Base-by-base conservation (phyloP, 2,113 vertebrate species). In the Cryptotis parvus region DNA sequence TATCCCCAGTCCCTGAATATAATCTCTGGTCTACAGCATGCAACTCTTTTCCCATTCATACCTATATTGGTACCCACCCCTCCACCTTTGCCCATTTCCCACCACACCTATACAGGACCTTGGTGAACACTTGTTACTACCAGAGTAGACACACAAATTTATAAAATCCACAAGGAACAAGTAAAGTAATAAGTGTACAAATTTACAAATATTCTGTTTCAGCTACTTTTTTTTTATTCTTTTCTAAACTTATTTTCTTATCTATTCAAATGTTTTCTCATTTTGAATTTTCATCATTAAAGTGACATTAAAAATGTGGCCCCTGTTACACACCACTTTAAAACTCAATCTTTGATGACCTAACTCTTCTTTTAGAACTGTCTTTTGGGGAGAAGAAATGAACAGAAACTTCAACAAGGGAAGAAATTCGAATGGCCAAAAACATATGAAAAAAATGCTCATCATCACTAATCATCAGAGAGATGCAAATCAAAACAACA, bases 141-240 rank as follows among this genome's bases (percentile, higher is more conserved):
- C 61, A 24, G 9, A 78, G 27, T 9, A 88, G 90, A 85, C 45
- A 63, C 1, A 81, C 15, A 63, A 58, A 27, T 14, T n/a, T 55
- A 37, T 35, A 61, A 9, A 66, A 45, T 74, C 52, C 77, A 27
- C 35, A 74, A 45, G 24, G 58, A 72, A 76, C 84, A 49, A 49
- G 43, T 10, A 49, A 49, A 14, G 45, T n/a, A 49, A 49, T 68
- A 70, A 91, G 70, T 18, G 65, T 82, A 65, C 22, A 78, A 82
- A 74, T 5, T 75, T 82, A 65, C 22, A 78, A 82, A 74, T 5
- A 70, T 92, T 94, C 27, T 72, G 12, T 75, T 41, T n/a, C 70
- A 18, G 29, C 11, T 69, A 68, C 24, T 43, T 90, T 41, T 73
- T n/a, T 79, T 26, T 63, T 65, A 49, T 16, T 29, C 9, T 68